phyloP scores from a whole-genome alignment of 2,888 invertebrate species.

The Chrysomela aeneicollis region DNA sequence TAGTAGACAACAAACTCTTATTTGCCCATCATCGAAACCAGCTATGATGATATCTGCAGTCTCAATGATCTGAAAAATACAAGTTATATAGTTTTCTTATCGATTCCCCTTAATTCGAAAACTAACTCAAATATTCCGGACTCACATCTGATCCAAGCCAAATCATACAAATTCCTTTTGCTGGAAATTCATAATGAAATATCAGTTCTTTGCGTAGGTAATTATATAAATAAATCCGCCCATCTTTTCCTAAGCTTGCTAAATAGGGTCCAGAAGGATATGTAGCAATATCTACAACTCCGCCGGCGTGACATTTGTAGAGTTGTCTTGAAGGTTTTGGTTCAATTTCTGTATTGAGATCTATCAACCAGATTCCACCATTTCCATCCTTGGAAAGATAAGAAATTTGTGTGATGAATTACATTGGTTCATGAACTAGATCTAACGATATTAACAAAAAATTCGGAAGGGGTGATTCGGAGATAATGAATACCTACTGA shows the following conservation, averaged over 20 bases:
- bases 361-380: conserved; percentile 82
- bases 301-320: conserved; percentile 79
- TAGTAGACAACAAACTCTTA: conserved; percentile 61
- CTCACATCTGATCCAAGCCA: conserved; percentile 77
- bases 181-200: conserved; percentile 68
- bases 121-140: conserved; percentile 3
- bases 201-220: conserved; percentile 69
- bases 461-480: too few relatives aligned
- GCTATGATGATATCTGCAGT: conserved; percentile 72
- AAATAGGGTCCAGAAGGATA: conserved; percentile 76
- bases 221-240: conserved; percentile 77
- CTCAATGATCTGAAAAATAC: conserved; percentile 63
- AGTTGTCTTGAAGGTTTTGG: conserved; percentile 61
- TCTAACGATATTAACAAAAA: too few relatives aligned
- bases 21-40: conserved; percentile 76
- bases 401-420: too few relatives aligned
- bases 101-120: too few relatives aligned
- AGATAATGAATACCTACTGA: too few relatives aligned
- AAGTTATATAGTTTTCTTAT: too few relatives aligned
- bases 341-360: conserved; percentile 66
- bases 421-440: too few relatives aligned
- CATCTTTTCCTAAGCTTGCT: conserved; percentile 76
- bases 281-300: conserved; percentile 72
- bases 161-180: conserved; percentile 66
- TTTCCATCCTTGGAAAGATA: conserved; percentile 77